These are phyloP conservation scores for Zootermopsis nevadensis DNA, from an alignment of 2,888 invertebrate genomes.

Conservation along the genomic window DNA sequence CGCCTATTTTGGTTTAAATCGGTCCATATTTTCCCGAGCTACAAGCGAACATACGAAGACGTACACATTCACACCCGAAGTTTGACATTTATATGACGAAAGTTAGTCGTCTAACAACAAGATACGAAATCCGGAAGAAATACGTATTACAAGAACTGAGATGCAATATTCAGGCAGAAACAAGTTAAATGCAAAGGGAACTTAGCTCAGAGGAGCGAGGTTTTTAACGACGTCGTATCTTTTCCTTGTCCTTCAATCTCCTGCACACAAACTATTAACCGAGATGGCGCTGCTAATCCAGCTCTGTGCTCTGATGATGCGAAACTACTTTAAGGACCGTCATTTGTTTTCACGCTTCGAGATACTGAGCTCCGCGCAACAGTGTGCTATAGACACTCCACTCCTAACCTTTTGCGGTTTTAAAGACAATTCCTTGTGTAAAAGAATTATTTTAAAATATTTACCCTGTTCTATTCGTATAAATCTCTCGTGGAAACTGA, in stretches of 20 bases:
- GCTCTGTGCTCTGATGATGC: conserved; percentile 39
- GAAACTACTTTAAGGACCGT: conserved; percentile 33
- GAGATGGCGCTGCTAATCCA: conserved; percentile 44
- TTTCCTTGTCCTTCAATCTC: conserved; percentile 34
- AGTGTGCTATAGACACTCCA: not conserved
- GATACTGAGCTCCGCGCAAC: not conserved
- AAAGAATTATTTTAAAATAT: no score
- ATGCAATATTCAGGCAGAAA: not conserved
- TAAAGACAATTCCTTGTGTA: no score
- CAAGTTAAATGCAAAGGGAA: conserved; percentile 24
- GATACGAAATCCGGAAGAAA: not conserved
- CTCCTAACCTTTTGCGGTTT: no score
- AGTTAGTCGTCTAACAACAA: no score
- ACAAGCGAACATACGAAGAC: no score
- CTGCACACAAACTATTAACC: conserved; percentile 47
- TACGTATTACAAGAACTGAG: not conserved
- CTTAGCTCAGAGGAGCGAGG: conserved; percentile 23
- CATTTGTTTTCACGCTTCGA: conserved; percentile 37
- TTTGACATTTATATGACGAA: no score
- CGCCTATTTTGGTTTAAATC: no score
- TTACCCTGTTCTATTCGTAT: no score
- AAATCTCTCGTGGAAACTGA: no score
- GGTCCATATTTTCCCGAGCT: no score
- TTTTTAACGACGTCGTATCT: conserved; percentile 43
- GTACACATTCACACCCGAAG: no score